Evolutionary conservation across 2,888 invertebrate species (phyloP).

Genomic region (Drosophila algonquin): DNA sequence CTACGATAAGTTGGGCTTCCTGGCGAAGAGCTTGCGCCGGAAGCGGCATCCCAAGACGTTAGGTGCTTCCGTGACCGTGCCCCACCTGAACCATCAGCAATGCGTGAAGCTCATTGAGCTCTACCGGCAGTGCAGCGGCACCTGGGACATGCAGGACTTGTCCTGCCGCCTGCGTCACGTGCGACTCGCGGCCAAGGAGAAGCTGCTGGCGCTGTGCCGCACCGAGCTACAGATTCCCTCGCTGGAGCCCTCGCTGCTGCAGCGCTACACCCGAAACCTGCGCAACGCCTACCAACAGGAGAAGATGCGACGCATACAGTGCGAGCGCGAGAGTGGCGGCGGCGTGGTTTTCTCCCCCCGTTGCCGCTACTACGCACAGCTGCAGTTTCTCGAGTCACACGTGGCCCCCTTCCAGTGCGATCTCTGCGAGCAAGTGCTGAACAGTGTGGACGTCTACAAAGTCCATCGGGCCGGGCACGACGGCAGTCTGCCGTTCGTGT

Average conservation of each 20-base stretch:
- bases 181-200: conserved; percentile 36
- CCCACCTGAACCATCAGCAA: conserved; percentile 34
- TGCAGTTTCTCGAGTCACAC: conserved; percentile 44
- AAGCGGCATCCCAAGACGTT: neutral
- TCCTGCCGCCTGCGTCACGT: conserved; percentile 40
- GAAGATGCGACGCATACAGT: conserved; percentile 33
- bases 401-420: conserved; percentile 43
- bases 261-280: conserved; percentile 26
- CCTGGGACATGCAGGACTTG: conserved; percentile 51
- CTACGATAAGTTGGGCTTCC: conserved; percentile 25
- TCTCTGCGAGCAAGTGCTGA: conserved; percentile 27
- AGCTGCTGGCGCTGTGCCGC: conserved; percentile 41
- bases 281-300: conserved; percentile 27
- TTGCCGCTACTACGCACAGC: conserved; percentile 25
- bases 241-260: conserved; percentile 35
- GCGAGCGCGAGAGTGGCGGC: neutral
- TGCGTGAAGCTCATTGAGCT: conserved; percentile 47
- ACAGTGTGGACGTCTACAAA: conserved; percentile 42
- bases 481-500: conserved; percentile 35
- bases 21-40: conserved; percentile 9
- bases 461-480: conserved; percentile 42
- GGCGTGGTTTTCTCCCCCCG: conserved; percentile 1
- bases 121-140: conserved; percentile 27
- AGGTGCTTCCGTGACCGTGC: conserved; percentile 17
- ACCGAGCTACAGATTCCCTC: conserved; percentile 25